phyloP scores from a whole-genome alignment of 2,113 vertebrate genomes.

The Neolamprologus kungweensis region DNA sequence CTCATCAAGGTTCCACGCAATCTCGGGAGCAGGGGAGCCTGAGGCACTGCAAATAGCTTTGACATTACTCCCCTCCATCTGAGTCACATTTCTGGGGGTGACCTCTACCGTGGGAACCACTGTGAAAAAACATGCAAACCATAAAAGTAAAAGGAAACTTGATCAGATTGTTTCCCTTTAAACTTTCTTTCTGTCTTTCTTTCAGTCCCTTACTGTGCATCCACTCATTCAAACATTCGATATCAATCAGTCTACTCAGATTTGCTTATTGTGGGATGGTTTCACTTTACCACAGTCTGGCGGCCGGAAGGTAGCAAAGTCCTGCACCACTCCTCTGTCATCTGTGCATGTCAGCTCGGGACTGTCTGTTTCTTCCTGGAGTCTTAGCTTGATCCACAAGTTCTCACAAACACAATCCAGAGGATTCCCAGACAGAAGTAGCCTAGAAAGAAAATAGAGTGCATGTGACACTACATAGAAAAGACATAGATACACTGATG shows the following conservation, averaged over 20 bases:
- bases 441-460: slow-evolving; percentile 55
- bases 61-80: slow-evolving; percentile 81
- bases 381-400: slow-evolving; percentile 89
- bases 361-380: slow-evolving; percentile 74
- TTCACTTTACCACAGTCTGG: slow-evolving; percentile 85
- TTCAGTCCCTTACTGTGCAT: not conserved
- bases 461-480: not conserved
- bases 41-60: slow-evolving; percentile 78
- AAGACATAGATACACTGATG: not conserved
- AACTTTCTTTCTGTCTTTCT: not conserved
- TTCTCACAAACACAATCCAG: slow-evolving; percentile 92
- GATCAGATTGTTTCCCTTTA: not conserved
- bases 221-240: not conserved
- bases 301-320: slow-evolving; percentile 76
- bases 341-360: slow-evolving; percentile 83
- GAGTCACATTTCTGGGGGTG: slow-evolving; percentile 74
- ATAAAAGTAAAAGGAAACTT: not conserved
- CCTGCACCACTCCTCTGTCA: slow-evolving; percentile 72
- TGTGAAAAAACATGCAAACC: slow-evolving; percentile 38
- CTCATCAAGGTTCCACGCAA: slow-evolving; percentile 83
- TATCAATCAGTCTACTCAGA: not conserved
- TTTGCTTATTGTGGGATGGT: not conserved
- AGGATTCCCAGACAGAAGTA: slow-evolving; percentile 85
- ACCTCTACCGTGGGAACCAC: slow-evolving; percentile 82
- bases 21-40: slow-evolving; percentile 78